Evolutionary conservation across 1,140 invertebrate genomes (phyloP), one percentile per base, ranked within the genome.

Genomic region (Branchinecta lynchi): DNA sequence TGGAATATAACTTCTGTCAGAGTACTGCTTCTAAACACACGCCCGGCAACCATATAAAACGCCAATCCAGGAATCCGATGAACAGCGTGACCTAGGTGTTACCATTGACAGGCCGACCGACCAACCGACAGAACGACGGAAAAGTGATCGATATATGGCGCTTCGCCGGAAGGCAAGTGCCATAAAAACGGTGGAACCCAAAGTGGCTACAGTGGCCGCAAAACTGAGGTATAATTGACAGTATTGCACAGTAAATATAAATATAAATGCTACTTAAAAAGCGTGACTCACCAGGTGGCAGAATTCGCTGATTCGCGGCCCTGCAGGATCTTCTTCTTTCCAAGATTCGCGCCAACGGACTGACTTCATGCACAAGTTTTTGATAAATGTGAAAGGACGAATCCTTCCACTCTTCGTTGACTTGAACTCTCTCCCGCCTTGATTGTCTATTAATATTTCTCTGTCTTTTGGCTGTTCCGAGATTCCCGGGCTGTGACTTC

Each of bases 331-430:
- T 12, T 60, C 17, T 60, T 20, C 51, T 60, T 60, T 12, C 51
- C 51, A 60, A 20, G 17, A 60, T 60, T 15, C 51, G 51, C 3
- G 12, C 17, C 17, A 60, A 20, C 2, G 51, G 51, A 6, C 51
- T 60, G 12, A 60, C 51, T 60, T 60, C 51, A 15, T 60, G 51
- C 12, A 60, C 51, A 60, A 60, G 51, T 20, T 60, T 60, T 60
- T 12, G 12, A 60, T 60, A 60, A 12, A 15, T 20, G 12, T 60
- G 2, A 2, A 60, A 20, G 6, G 51, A 60, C 6, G 51, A 20
- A 60, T 60, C 51, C 17, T 15, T 20, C 51, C 51, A 60, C 51
- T 60, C 17, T 60, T 60, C 51, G 2, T 15, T 20, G 12, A 60
- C 12, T 6, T 60, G 51, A 12, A 15, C 6, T 20, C 51, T 60